Percentiles rank a stretch among this genome's conserved stretches.
Evolutionary conservation across 53 echinoderm and acorn worm species (phyloP).

Genomic region (Antedon mediterranea): DNA sequence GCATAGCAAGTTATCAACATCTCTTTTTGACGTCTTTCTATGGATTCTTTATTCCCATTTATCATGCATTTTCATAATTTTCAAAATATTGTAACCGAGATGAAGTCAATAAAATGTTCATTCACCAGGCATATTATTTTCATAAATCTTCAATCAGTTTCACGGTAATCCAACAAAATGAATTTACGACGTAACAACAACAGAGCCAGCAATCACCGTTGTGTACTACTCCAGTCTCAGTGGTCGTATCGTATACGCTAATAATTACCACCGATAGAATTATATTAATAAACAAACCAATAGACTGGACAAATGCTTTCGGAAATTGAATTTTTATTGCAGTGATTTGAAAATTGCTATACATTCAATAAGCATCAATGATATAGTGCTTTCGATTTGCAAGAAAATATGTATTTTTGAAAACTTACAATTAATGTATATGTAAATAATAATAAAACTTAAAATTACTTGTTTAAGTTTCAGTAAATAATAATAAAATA

Average conservation of each 20-base stretch:
- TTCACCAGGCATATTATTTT: neutral
- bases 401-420: no score
- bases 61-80: neutral
- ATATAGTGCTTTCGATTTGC: neutral
- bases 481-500: no score
- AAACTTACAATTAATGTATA: no score
- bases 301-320: neutral
- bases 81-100: neutral
- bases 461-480: no score
- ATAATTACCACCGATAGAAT: neutral
- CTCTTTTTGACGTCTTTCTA: neutral
- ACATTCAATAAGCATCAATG: neutral
- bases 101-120: constrained; percentile 1
- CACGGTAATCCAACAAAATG: neutral
- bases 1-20: neutral
- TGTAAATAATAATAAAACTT: no score
- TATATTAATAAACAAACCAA: neutral
- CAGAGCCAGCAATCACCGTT: neutral
- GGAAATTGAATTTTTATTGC: neutral
- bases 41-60: constrained; percentile 1
- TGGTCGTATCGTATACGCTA: neutral
- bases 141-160: neutral
- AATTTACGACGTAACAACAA: neutral
- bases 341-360: neutral
- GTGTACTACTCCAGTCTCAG: neutral